Percentiles rank a stretch among this genome's conserved stretches.
phyloP scores from a whole-genome alignment of 2,113 vertebrate genomes.

The Calyptommatus sinebrachiatus region DNA sequence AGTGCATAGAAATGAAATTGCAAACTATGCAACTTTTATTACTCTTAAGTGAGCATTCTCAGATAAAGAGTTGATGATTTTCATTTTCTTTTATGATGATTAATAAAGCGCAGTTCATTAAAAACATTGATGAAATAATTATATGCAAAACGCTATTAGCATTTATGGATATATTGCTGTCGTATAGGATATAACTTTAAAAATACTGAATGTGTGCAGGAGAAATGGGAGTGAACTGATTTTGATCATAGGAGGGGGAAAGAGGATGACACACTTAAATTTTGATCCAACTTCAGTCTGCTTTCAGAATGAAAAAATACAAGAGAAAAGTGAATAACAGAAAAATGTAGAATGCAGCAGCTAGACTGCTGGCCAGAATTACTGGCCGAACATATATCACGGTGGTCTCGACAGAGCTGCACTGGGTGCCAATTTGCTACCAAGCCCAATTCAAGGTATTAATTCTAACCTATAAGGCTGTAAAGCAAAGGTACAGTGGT shows the following conservation, averaged over 20 bases:
- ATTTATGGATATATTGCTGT: conserved; percentile 36
- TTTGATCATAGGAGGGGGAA: conserved; percentile 3
- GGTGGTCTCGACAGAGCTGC: too few relatives aligned
- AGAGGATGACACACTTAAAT: neutral
- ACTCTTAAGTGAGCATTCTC: neutral
- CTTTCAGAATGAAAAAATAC: too few relatives aligned
- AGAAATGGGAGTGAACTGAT: neutral
- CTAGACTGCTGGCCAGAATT: too few relatives aligned
- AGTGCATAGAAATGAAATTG: conserved; percentile 1
- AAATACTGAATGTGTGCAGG: neutral
- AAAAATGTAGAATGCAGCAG: too few relatives aligned
- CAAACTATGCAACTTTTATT: conserved; percentile 10
- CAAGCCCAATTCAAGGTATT: too few relatives aligned
- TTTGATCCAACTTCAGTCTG: too few relatives aligned
- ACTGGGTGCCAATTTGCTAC: too few relatives aligned
- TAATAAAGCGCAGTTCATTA: conserved; percentile 40
- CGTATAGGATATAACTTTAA: conserved; percentile 16
- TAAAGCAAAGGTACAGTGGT: too few relatives aligned
- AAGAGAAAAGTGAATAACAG: too few relatives aligned
- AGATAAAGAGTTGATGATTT: conserved; percentile 19
- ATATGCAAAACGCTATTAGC: conserved; percentile 44
- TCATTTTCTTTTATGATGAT: conserved; percentile 29
- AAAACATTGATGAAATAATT: neutral
- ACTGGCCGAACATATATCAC: too few relatives aligned
- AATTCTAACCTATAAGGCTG: too few relatives aligned